Conservation (phyloP, 2,888 invertebrate genomes). For the Calephelis perditalis region DNA sequence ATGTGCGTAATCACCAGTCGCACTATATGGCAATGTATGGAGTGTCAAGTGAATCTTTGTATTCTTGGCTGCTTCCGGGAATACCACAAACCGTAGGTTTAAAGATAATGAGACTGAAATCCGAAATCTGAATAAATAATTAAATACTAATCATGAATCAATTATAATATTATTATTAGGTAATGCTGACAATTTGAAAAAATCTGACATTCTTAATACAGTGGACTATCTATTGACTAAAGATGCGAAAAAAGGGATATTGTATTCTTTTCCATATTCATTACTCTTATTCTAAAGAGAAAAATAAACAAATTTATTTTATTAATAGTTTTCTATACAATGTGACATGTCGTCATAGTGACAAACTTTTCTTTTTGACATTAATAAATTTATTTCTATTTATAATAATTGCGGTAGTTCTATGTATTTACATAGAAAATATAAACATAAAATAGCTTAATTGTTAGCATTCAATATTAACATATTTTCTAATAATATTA, state of each 20-base stretch:
- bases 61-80: too few relatives aligned
- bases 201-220: background rate
- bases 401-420: background rate
- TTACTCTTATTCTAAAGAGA: background rate
- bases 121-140: too few relatives aligned
- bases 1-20: constrained; percentile 3
- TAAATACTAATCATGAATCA: background rate
- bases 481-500: background rate
- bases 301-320: background rate
- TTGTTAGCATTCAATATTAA: background rate
- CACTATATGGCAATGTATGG: constrained; percentile 2
- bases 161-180: background rate
- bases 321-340: background rate
- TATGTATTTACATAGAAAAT: background rate
- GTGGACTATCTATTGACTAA: background rate
- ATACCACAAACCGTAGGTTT: too few relatives aligned
- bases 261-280: background rate
- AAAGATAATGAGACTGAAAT: too few relatives aligned
- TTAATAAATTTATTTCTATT: background rate
- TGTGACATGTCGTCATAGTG: too few relatives aligned
- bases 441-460: background rate
- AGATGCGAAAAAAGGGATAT: background rate
- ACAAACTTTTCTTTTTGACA: too few relatives aligned
- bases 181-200: background rate
- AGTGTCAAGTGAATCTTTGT: constrained; percentile 1